Evolutionary conservation across 2,113 vertebrate genomes (phyloP).

Genomic region (Dicerorhinus sumatrensis): DNA sequence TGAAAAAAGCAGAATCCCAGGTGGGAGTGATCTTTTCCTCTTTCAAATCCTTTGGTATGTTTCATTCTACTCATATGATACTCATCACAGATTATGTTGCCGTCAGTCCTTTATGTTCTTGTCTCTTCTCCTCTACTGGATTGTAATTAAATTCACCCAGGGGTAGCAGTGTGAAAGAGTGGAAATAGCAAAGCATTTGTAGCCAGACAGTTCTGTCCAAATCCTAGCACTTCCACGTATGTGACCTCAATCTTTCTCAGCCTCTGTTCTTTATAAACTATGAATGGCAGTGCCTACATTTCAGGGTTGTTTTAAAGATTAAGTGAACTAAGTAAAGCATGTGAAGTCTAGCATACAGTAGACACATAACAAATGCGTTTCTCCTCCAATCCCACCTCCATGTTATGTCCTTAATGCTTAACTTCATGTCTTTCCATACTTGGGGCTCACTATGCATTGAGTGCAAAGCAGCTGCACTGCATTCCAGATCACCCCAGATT

Average conservation of each 20-base stretch:
- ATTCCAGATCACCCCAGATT: not conserved
- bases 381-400: not conserved
- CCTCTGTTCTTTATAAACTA: slow-evolving; percentile 5
- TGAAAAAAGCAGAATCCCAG: not conserved
- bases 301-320: not conserved
- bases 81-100: not conserved
- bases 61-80: not conserved
- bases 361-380: not conserved
- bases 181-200: slow-evolving; percentile 5
- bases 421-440: not conserved
- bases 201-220: not conserved
- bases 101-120: not conserved
- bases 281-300: not conserved
- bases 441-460: not conserved
- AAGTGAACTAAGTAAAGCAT: slow-evolving; percentile 1
- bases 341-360: not conserved
- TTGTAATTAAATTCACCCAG: not conserved
- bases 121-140: not conserved
- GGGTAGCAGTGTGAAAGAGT: not conserved
- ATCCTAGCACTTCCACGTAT: not conserved
- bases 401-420: not conserved
- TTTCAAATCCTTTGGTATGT: not conserved
- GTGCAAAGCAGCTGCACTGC: not conserved
- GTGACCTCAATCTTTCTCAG: not conserved
- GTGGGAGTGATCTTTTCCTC: not conserved